A percentile compares a stretch with the other conserved stretches of the same genome.
Conservation (phyloP, 2,888 invertebrate species). For the Eremobia ochroleuca region DNA sequence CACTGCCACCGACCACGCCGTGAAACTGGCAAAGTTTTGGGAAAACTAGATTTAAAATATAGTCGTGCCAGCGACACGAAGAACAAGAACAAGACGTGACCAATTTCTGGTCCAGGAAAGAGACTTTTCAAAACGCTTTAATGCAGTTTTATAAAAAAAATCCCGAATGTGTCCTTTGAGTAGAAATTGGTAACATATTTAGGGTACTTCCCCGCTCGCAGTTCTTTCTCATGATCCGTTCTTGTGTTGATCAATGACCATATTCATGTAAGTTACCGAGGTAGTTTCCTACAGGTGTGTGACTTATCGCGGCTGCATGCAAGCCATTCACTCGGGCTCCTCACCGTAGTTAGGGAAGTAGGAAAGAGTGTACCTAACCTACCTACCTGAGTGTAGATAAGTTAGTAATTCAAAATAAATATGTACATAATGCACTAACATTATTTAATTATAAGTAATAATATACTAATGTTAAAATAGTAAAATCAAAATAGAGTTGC, state of each 20-base stretch:
- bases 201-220: not conserved
- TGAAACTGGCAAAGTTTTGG: too few relatives aligned
- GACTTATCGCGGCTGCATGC: not conserved
- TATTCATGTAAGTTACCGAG: not conserved
- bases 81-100: too few relatives aligned
- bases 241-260: not conserved
- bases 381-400: not conserved
- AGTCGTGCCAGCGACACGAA: too few relatives aligned
- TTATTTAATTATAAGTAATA: not conserved
- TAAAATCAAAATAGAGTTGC: constrained; percentile 81
- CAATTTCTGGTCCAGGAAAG: not conserved
- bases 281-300: not conserved
- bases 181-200: not conserved
- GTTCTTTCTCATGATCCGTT: not conserved
- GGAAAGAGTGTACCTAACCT: too few relatives aligned
- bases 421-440: not conserved
- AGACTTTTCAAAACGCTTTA: not conserved
- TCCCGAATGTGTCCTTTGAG: not conserved
- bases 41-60: too few relatives aligned
- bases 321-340: not conserved
- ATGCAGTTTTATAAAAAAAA: not conserved
- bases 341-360: not conserved
- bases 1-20: too few relatives aligned
- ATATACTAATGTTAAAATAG: not conserved
- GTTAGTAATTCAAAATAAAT: not conserved